Percentiles rank a stretch among this genome's conserved stretches.
Evolutionary conservation across 2,797 vertebrate genomes (phyloP).

Genomic region (Echiichthys vipera): DNA sequence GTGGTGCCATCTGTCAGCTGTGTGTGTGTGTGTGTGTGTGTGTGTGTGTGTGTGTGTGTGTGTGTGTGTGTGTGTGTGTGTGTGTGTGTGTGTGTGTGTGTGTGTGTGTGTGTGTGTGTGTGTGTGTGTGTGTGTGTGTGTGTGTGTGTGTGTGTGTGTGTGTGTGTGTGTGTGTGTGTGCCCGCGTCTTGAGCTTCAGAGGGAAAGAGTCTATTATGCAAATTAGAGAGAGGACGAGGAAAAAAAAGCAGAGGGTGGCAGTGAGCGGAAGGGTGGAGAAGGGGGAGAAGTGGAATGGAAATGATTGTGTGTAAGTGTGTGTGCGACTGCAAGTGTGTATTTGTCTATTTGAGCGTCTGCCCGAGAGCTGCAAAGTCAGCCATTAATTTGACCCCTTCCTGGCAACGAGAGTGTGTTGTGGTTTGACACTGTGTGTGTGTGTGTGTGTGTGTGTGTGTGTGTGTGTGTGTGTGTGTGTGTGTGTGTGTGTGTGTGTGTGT

Average conservation of each 20-base stretch:
- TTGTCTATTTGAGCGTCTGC: constrained; percentile 64
- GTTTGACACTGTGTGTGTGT: constrained; percentile 67
- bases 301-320: constrained; percentile 47
- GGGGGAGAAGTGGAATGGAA: constrained; percentile 64
- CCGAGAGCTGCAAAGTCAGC: constrained; percentile 78
- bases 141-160: constrained; percentile 42
- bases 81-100: constrained; percentile 41
- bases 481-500: constrained; percentile 48
- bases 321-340: constrained; percentile 18
- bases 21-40: constrained; percentile 43
- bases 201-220: constrained; percentile 76
- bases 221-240: constrained; percentile 59
- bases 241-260: constrained; percentile 62
- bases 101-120: too few relatives aligned
- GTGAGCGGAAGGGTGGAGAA: constrained; percentile 55
- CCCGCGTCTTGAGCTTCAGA: constrained; percentile 53
- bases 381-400: constrained; percentile 82
- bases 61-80: constrained; percentile 38
- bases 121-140: constrained; percentile 21
- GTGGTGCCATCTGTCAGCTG: constrained; percentile 79
- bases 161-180: constrained; percentile 24
- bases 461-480: constrained; percentile 38
- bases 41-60: constrained; percentile 38
- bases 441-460: constrained; percentile 52
- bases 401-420: constrained; percentile 76